Base-by-base conservation (phyloP, 2,888 invertebrate species). In the Morinoia aosen region DNA sequence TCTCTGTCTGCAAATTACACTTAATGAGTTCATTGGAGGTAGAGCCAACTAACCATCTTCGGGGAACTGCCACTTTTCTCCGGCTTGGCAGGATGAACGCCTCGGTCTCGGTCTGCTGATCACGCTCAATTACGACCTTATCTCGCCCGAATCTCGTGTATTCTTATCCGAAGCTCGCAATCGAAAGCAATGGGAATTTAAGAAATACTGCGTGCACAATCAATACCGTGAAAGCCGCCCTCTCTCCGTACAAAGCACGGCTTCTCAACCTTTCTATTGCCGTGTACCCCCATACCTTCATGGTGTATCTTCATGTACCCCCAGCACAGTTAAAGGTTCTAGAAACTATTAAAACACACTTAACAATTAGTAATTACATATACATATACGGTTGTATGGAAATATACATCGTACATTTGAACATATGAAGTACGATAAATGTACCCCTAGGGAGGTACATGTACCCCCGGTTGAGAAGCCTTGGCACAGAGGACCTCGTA, bases 1-100 rank as follows among this genome's bases (percentile, higher is more conserved):
- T 76, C 76, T 76, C 76, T 33, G 76, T 76, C 76, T 76, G 76
- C 76, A 76, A 76, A 76, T 76, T 76, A 76, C 76, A 76, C 76
- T 10, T 76, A 76, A 76, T 76, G 76, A 76, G 76, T 76, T 76
- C 76, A 76, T 76, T 76, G 76, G 25, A 76, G 76, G 76, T 76
- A 19, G 25, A 76, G 76, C 76, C 76, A 76, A 76, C 76, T 76
- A 76, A 76, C 76, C 25, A 76, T 76, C 76, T 76, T 76, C 19
- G 76, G 25, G 76, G 33, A 76, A 76, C 76, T 33, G 76, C 76
- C 76, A 76, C 76, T 76, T 76, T 76, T 76, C 19, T 33, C 76
- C 76, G 25, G 25, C 33, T 25, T 33, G 76, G 76, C 76, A 33
- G 76, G 76, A 19, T 33, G 76, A 76, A 33, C 19, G 76, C 76